Base-by-base conservation (phyloP, 1,140 invertebrate species). In the Cheumatopsyche charites region DNA sequence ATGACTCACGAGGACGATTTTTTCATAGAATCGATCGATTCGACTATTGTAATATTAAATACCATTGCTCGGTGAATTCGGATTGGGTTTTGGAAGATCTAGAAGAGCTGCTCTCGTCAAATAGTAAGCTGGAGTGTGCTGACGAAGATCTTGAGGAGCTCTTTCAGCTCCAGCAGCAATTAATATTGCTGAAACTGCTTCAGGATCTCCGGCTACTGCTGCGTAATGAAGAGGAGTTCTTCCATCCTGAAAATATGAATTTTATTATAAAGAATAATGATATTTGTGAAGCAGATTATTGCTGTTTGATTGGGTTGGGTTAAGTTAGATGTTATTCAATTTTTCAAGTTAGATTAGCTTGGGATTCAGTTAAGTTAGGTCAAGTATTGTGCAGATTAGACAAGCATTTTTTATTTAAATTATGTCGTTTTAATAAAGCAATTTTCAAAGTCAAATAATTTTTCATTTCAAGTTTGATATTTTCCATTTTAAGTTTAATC, bases 211-310 rank as follows among this genome's bases (percentile, higher is more conserved):
- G 72, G 90, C 89, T 52, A 87, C 87, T 0, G 89, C 87, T 21
- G 90, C 91, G 81, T 94, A 96, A 82, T 95, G 94, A 52, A 95
- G 85, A 2, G 93, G 87, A 11, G 91, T 94, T 75, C 93, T 86
- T 11, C 91, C 91, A 75, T 91, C 89, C 88, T 92, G 71, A 17
- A 79, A 77, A 52, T 26, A 25, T 41, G 29, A 3, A 36, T 36
- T 36, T 3, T 36, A 3, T 36, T 36, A 4, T 4, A 36, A 36
- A 4, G 9, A 36, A 36, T 36, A 36, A 4, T 36, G 3, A 36
- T 36, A 4, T 36, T 36, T 36, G n/a, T n/a, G n/a, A n/a, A n/a
- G n/a, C n/a, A n/a, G n/a, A n/a, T n/a, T n/a, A n/a, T n/a, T n/a
- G n/a, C n/a, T n/a, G n/a, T n/a, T n/a, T n/a, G n/a, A n/a, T n/a